A percentile compares a stretch with the other conserved stretches of the same genome.
These are phyloP conservation scores for Aurelia sp. DNA, from an alignment of 30 jellyfish, hydroid and myxozoan species.

Conservation along the genomic window DNA sequence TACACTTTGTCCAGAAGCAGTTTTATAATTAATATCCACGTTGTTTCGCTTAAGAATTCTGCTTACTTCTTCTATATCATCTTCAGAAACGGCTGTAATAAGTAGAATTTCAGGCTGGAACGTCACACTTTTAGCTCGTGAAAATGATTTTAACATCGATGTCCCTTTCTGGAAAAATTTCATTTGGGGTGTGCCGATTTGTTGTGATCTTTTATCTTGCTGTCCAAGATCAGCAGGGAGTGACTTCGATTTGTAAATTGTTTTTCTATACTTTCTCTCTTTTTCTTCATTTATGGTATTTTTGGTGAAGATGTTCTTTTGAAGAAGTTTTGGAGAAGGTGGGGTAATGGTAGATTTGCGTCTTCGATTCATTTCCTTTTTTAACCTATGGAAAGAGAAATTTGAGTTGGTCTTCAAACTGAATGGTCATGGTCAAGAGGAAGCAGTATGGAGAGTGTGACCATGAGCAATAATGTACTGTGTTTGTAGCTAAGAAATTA, in stretches of 20 bases:
- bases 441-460: too few species aligned
- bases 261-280: constrained; percentile 33
- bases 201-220: constrained; percentile 24
- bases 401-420: too few species aligned
- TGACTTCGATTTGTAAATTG: constrained; percentile 73
- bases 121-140: constrained; percentile 67
- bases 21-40: constrained; percentile 48
- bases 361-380: constrained; percentile 42
- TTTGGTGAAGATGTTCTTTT: background rate
- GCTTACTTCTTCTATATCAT: constrained; percentile 45
- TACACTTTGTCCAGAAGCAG: constrained; percentile 73
- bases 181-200: background rate
- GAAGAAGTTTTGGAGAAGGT: constrained; percentile 42
- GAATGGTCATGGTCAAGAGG: too few species aligned
- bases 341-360: constrained; percentile 65
- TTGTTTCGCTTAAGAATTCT: constrained; percentile 32
- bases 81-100: constrained; percentile 67
- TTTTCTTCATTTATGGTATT: constrained; percentile 27
- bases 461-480: too few species aligned
- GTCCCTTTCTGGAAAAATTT: constrained; percentile 10
- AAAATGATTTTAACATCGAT: constrained; percentile 10
- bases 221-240: constrained; percentile 62
- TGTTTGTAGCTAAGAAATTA: too few species aligned
- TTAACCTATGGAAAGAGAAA: too few species aligned
- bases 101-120: constrained; percentile 69